Conservation (phyloP, 2,888 invertebrate species). For the Eurytoma californica region DNA sequence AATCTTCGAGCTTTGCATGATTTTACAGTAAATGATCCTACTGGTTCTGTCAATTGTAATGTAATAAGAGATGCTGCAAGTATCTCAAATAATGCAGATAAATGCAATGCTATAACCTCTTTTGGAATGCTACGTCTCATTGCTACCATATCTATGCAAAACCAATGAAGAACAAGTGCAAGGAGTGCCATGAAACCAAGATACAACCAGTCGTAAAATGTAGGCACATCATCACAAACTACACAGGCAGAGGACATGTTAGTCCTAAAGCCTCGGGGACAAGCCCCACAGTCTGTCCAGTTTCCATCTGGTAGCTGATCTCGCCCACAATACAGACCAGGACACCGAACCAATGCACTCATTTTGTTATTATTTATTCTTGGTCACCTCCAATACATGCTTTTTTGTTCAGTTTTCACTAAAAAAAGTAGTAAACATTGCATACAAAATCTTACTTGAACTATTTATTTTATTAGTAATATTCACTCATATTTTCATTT, state of each 20-base stretch:
- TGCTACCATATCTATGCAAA: constrained; percentile 91
- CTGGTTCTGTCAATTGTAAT: constrained; percentile 87
- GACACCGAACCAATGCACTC: constrained; percentile 76
- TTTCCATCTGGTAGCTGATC: constrained; percentile 80
- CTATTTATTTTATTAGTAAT: too few species aligned
- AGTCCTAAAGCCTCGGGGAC: constrained; percentile 88
- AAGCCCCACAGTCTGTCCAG: constrained; percentile 90
- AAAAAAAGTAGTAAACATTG: neutral
- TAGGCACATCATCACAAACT: constrained; percentile 84
- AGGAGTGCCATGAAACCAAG: constrained; percentile 95
- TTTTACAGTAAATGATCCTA: constrained; percentile 84
- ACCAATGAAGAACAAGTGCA: constrained; percentile 92
- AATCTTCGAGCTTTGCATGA: constrained; percentile 88
- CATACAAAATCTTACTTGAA: too few species aligned
- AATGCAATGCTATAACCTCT: constrained; percentile 85
- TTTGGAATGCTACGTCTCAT: constrained; percentile 86
- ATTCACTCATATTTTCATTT: too few species aligned
- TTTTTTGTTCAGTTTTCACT: neutral
- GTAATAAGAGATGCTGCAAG: constrained; percentile 85
- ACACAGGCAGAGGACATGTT: constrained; percentile 85
- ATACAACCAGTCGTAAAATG: constrained; percentile 94
- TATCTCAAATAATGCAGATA: constrained; percentile 90
- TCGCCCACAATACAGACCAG: constrained; percentile 90
- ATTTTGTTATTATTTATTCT: constrained; percentile 39
- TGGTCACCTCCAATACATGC: constrained; percentile 43